phyloP scores from a whole-genome alignment of 2,113 vertebrate species.

The Sus scrofa region T2T-Sscrofa CM000824.6:110808001-110808500 shows the following conservation, averaged over 20 bases:
- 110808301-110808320: no score
- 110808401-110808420: not conserved
- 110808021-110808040: not conserved
- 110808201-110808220: no score
- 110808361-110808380: no score
- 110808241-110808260: no score
- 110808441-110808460: not conserved
- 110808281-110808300: no score
- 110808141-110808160: not conserved
- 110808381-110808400: no score
- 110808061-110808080: not conserved
- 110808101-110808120: not conserved
- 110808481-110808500: slow-evolving; percentile 30
- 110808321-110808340: no score
- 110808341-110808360: no score
- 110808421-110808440: not conserved
- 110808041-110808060: not conserved
- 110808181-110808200: no score
- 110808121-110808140: not conserved
- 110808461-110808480: not conserved
- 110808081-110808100: not conserved
- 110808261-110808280: no score
- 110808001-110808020: not conserved
- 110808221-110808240: no score
- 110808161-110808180: not conserved